phyloP scores from a whole-genome alignment of 2,113 vertebrate species.

The Pachypanchax playfairii region DNA sequence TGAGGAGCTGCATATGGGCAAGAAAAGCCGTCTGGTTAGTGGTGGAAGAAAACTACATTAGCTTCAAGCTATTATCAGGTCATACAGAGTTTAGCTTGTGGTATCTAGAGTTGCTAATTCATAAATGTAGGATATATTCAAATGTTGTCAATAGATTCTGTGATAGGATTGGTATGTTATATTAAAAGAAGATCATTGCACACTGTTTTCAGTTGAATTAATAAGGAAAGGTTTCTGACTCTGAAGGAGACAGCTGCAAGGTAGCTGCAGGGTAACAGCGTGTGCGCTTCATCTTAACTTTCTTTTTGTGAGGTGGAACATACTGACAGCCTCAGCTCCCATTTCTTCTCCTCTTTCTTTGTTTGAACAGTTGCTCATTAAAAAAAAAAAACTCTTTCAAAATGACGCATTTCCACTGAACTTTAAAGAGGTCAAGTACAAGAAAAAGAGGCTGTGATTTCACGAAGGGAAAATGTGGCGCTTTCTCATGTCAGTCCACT shows the following conservation, averaged over 20 bases:
- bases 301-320: not conserved
- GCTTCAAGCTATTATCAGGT: slow-evolving; percentile 16
- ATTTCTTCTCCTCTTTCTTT: slow-evolving; percentile 9
- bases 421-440: slow-evolving; percentile 3
- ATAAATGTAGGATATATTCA: not conserved
- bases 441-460: slow-evolving; percentile 10
- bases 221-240: no score
- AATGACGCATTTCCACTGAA: not conserved
- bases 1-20: slow-evolving; percentile 18
- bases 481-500: slow-evolving; percentile 6
- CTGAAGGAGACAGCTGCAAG: slow-evolving; percentile 43
- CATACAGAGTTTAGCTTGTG: slow-evolving; percentile 24
- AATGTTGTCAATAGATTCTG: slow-evolving; percentile 3
- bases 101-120: not conserved
- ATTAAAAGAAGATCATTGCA: no score
- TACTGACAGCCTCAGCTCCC: slow-evolving; percentile 6
- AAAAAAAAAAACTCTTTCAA: slow-evolving; percentile 4
- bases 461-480: not conserved
- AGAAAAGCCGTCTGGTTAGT: slow-evolving; percentile 17
- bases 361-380: slow-evolving; percentile 8
- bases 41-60: slow-evolving; percentile 26
- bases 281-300: slow-evolving; percentile 2
- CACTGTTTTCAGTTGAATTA: no score
- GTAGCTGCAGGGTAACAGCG: slow-evolving; percentile 24
- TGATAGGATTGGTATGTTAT: no score